Evolutionary conservation across 2,888 invertebrate genomes (phyloP).

Genomic region (Aspidiotus destructor): DNA sequence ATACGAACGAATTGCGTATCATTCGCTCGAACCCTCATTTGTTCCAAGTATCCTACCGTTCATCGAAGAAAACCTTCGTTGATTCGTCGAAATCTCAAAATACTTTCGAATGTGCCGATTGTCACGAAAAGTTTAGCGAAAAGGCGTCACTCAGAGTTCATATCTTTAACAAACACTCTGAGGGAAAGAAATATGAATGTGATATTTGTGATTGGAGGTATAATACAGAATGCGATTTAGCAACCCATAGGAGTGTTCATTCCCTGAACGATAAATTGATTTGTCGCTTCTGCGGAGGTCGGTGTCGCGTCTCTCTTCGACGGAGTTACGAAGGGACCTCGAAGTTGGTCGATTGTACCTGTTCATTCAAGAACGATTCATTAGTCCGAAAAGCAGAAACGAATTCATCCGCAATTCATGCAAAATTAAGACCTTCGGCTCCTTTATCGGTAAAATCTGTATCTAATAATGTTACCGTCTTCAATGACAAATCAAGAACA

Average conservation of each 20-base stretch:
- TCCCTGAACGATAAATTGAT: not conserved
- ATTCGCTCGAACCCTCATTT: not conserved
- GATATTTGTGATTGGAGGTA: not conserved
- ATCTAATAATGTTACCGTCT: not conserved
- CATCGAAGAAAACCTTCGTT: not conserved
- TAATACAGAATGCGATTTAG: conserved; percentile 1
- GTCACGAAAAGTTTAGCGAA: conserved; percentile 2
- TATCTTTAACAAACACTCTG: not conserved
- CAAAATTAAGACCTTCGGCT: not conserved
- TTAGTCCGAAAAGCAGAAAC: not conserved
- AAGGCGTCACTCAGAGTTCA: conserved; percentile 6
- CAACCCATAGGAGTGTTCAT: not conserved
- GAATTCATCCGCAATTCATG: not conserved
- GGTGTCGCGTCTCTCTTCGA: not conserved
- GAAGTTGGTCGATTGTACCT: not conserved
- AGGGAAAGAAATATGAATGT: not conserved
- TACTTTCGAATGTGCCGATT: conserved; percentile 8
- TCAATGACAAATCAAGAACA: not conserved
- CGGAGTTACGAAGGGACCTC: not conserved
- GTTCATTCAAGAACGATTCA: not conserved
- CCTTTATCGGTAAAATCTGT: not conserved
- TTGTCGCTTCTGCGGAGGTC: not conserved
- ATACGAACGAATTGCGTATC: not conserved
- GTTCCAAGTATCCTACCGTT: not conserved
- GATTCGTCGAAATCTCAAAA: too few relatives aligned